Conservation (phyloP, 2,113 vertebrate genomes). For the Hemichromis elongatus region DNA sequence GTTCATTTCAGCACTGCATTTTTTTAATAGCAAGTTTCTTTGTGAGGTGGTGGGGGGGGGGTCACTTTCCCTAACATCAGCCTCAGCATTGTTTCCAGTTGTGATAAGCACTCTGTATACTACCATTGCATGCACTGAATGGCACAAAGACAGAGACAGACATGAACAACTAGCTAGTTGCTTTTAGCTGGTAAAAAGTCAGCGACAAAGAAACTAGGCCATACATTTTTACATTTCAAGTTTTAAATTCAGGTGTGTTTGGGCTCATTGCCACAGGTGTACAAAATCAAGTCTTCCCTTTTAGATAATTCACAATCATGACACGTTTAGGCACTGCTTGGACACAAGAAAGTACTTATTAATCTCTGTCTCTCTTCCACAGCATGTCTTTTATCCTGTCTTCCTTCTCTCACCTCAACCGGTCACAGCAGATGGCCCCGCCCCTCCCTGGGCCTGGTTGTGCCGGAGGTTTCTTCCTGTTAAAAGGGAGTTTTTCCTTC, state of each 20-base stretch:
- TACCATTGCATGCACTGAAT: not conserved
- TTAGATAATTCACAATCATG: not conserved
- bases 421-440: accelerated
- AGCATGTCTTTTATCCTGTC: not conserved
- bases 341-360: not conserved
- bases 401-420: not conserved
- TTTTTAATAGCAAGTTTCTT: not conserved
- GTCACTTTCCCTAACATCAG: not conserved
- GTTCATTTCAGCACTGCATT: not conserved
- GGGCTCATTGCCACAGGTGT: not conserved
- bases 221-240: accelerated
- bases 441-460: not conserved
- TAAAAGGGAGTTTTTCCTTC: not conserved
- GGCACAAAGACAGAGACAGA: not conserved
- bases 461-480: accelerated
- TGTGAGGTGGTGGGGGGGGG: too few relatives aligned
- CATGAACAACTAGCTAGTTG: too few relatives aligned
- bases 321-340: not conserved
- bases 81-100: not conserved
- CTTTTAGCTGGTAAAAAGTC: not conserved
- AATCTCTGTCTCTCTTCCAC: not conserved
- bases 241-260: not conserved
- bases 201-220: not conserved
- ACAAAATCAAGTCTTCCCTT: not conserved
- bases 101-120: not conserved